Evolutionary conservation across 2,888 invertebrate genomes (phyloP), one percentile per base, ranked within the genome.

Genomic region (Tinea semifulvella): DNA sequence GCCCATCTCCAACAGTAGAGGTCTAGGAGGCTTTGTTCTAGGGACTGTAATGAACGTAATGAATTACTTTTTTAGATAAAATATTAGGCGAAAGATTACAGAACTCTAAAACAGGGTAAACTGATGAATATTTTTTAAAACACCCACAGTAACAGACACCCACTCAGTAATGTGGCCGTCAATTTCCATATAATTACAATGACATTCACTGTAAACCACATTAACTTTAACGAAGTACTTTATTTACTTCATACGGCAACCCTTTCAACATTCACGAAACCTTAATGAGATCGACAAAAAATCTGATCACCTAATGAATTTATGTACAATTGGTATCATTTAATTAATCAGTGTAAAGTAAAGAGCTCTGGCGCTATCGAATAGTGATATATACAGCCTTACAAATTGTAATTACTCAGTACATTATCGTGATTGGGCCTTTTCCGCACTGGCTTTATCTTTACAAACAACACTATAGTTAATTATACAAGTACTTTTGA

Each of bases 331-430:
- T 49, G 50, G 58, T 67, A 70, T 70, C 67, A 63, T 63, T 67
- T 68, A 70, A 68, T 71, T 68, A 68, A 70, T 70, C 68, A 59
- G 55, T 56, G 59, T 58, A 59, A 54, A 55, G 53, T 56, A 56
- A 56, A 61, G 60, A 63, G 59, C 46, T 47, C 26, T 22, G 25
- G 17, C 27, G 35, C 36, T 46, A 42, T 31, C 44, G 35, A 40
- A 40, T 27, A 42, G 42, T 42, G 27, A 28, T 27, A 42, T 25
- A 42, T 43, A 46, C 20, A 38, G 25, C 19, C 42, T 22, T 31
- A 48, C 48, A 43, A 46, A 48, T 48, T 48, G 48, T 48, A 48
- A 48, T 48, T 48, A 48, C 48, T 48, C 48, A 48, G 35, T 39
- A 28, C 17, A 38, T 25, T 45, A 45, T 45, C 44, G 27, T 35